These are phyloP conservation scores for Mionectes macconnelli DNA, from an alignment of 2,113 vertebrate species.

Conservation along the genomic window DNA sequence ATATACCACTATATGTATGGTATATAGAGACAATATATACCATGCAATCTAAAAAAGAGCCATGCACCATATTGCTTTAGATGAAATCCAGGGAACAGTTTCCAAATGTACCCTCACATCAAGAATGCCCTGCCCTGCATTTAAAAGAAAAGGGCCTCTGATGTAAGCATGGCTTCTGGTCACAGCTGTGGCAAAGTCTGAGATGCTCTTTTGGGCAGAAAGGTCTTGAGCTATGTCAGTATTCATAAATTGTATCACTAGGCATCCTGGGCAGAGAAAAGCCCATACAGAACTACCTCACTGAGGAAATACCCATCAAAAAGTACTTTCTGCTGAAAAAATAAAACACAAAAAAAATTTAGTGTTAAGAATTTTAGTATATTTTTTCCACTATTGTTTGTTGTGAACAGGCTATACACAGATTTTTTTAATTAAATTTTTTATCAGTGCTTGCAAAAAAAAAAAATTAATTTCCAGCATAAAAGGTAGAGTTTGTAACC, in stretches of 20 bases:
- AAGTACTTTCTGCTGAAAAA: background rate
- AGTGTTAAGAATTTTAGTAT: background rate
- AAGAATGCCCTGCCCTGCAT: background rate
- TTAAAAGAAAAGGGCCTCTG: background rate
- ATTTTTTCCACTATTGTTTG: background rate
- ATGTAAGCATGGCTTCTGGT: background rate
- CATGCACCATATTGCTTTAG: background rate
- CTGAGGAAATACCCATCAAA: background rate
- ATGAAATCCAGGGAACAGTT: background rate
- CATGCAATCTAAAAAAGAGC: background rate
- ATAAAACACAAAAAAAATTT: background rate
- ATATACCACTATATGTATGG: background rate
- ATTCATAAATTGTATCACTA: background rate
- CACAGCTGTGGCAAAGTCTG: background rate
- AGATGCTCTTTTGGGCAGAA: background rate
- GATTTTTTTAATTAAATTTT: background rate
- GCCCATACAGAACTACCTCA: rapidly evolving
- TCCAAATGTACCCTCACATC: rapidly evolving
- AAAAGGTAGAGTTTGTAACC: background rate
- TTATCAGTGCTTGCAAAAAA: background rate
- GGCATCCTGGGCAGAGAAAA: background rate
- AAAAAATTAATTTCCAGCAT: background rate
- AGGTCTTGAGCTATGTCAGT: background rate
- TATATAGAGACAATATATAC: too few relatives aligned
- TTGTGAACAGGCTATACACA: rapidly evolving